Evolutionary conservation across 2,888 invertebrate genomes (phyloP), one percentile per base, ranked within the genome.

Genomic region (Clepsis dumicolana): DNA sequence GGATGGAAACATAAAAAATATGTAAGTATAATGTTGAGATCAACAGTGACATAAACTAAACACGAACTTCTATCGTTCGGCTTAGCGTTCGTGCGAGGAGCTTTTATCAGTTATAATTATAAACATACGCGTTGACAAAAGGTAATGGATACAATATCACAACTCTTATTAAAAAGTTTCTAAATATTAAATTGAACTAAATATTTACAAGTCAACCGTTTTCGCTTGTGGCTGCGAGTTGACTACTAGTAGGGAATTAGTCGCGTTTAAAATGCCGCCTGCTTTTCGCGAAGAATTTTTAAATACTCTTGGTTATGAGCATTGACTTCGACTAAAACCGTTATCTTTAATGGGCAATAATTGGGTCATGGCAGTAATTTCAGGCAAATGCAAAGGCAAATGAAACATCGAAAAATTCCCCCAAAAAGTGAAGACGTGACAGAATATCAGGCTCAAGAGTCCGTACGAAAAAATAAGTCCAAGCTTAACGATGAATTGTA

Each of bases 101-200:
- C 2, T 21, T 48, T 48, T 21, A 48, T 21, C 12, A 21, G 10
- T 48, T 21, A 12, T 18, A 44, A 44, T n/a, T 16, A 16, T 41
- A 41, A 16, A 41, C 18, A 29, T 10, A 14, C 5, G 2, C 41
- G 8, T 24, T 27, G 29, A 48, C 44, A 61, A 53, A 50, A 38
- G 27, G 21, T 18, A 24, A 24, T 18, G 16, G 35, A 27, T 21
- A 52, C 27, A 52, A 84, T 89, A 89, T 90, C 91, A 91, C 90
- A 90, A 88, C 80, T 85, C 85, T 89, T 88, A 87, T 76, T 71
- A 70, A 72, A 66, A 77, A 79, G 77, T 81, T 84, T 85, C 75
- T 78, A 72, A 83, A 66, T 54, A 65, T 56, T 81, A 86, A 88
- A 88, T 89, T 89, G 84, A 88, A 89, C 87, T 88, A 89, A 86